A percentile compares a stretch with the other conserved stretches of the same genome.
Evolutionary conservation across 2,113 vertebrate genomes (phyloP).

Genomic region (Gyps fulvus): DNA sequence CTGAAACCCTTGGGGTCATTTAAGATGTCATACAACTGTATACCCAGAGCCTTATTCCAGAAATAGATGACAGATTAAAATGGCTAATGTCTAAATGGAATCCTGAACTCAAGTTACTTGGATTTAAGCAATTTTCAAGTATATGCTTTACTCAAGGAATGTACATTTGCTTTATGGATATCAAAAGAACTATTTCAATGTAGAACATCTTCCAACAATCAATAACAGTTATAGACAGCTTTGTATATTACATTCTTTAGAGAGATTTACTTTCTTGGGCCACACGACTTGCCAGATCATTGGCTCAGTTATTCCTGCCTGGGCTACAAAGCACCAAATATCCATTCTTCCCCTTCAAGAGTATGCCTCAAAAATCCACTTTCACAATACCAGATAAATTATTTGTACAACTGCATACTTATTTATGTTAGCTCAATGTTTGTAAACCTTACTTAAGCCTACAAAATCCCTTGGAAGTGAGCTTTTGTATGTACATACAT

Average conservation of each 20-base stretch:
- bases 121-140: not conserved
- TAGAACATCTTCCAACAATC: not conserved
- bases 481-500: not conserved
- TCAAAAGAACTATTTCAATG: not conserved
- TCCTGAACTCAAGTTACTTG: not conserved
- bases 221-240: not conserved
- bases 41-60: not conserved
- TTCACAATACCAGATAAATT: not conserved
- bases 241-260: not conserved
- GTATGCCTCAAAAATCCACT: not conserved
- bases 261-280: not conserved
- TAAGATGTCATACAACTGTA: not conserved
- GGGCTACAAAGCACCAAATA: not conserved
- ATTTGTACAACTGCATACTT: not conserved
- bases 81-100: not conserved
- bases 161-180: not conserved
- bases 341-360: not conserved
- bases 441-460: not conserved
- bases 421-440: not conserved
- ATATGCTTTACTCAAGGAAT: not conserved
- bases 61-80: not conserved
- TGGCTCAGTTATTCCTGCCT: not conserved
- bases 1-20: not conserved
- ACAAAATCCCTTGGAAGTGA: not conserved
- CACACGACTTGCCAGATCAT: not conserved